Base-by-base conservation (phyloP, 2,797 vertebrate species). In the Sebastes kiyomatsui region DNA sequence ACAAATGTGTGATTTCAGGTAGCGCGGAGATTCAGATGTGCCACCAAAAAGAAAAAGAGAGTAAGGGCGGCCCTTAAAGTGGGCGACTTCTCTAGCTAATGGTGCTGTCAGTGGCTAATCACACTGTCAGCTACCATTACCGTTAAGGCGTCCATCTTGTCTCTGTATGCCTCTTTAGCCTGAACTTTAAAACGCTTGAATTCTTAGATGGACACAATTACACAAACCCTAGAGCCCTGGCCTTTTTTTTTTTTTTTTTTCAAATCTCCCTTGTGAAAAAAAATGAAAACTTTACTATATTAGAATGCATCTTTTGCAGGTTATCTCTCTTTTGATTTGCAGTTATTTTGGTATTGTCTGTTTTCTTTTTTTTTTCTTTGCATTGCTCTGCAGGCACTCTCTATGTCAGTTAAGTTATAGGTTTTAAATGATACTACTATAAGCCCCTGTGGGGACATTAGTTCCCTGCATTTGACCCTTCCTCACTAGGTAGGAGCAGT, bases 21-120 rank as follows among this genome's bases (percentile, higher is more conserved):
- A 84, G 87, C 56, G 28, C 58, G 9, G 25, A 74, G 80, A 60
- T 79, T 79, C 67, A 79, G 72, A 87, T 81, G 81, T 87, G 85
- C 79, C 81, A 85, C 74, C 72, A 80, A 59, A 86, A 85, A 89
- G 87, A 79, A 27, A 84, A 81, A 78, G 66, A 74, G 76, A 84
- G 77, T 27, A 67, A 88, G 30, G 67, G 76, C 23, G 60, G 70
- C 61, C 74, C 83, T 83, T 86, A 87, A 90, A 93, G 91, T 86
- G 85, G 83, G 76, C 67, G 85, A 88, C 89, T 88, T 86, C 84
- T 58, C 72, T 9, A 84, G 85, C 87, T 96, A 95, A 93, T 93
- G 77, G 82, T 70, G 81, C 85, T 93, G 91, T 93, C 92, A 92
- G 78, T 86, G 90, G 90, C 89, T 95, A 96, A 96, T 96, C 96